phyloP scores from a whole-genome alignment of 2,113 vertebrate genomes.

The Cavia aperea region DNA sequence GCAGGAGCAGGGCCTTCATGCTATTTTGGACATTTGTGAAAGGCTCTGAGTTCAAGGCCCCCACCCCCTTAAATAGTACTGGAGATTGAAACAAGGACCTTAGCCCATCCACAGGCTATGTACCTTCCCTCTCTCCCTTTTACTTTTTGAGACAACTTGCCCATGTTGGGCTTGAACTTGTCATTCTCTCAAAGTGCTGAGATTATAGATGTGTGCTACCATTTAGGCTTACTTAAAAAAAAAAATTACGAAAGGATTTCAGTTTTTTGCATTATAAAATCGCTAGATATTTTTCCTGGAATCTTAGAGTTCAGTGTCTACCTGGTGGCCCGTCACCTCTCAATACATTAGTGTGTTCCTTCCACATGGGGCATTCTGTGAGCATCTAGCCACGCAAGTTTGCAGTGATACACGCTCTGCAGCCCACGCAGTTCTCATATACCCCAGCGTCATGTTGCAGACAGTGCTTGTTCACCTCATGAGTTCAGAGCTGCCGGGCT shows the following conservation, averaged over 20 bases:
- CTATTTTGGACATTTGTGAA: background rate
- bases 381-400: background rate
- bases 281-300: background rate
- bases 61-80: too few relatives aligned
- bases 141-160: background rate
- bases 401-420: fast-evolving
- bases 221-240: background rate
- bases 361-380: background rate
- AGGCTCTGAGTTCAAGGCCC: background rate
- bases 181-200: background rate
- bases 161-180: background rate
- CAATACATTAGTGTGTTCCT: background rate
- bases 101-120: background rate
- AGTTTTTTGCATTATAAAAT: background rate
- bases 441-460: too few relatives aligned
- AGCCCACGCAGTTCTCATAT: background rate
- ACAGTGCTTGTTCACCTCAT: background rate
- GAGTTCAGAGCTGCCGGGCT: background rate
- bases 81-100: background rate
- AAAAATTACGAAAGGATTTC: background rate
- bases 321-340: background rate
- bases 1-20: background rate
- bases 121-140: background rate
- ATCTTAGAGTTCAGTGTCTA: background rate
- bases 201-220: background rate